Evolutionary conservation across 2,888 invertebrate species (phyloP).

Genomic region (Julus scandinavius): DNA sequence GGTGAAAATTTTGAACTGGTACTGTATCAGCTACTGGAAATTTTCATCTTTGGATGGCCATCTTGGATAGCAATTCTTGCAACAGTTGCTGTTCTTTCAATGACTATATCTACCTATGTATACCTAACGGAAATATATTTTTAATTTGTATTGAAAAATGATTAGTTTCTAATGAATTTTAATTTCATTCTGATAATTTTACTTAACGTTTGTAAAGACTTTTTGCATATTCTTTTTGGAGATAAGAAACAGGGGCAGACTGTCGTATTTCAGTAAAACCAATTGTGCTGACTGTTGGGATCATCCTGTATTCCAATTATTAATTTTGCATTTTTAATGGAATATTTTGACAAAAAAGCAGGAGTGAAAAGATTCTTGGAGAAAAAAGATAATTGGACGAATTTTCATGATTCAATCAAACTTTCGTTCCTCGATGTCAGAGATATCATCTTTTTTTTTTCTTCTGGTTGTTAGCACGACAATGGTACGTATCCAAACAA

Average conservation of each 20-base stretch:
- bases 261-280: too few species aligned
- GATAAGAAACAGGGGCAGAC: too few species aligned
- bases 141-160: too few species aligned
- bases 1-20: not conserved
- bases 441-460: not conserved
- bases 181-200: too few species aligned
- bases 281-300: too few species aligned
- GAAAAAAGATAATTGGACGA: not conserved
- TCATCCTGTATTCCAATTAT: not conserved
- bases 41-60: not conserved
- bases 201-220: too few species aligned
- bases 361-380: not conserved
- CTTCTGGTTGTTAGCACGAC: not conserved
- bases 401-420: constrained; percentile 9
- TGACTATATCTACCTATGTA: not conserved
- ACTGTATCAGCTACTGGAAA: not conserved
- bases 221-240: too few species aligned
- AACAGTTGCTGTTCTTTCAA: not conserved
- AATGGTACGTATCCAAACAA: not conserved
- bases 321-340: not conserved
- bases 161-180: too few species aligned
- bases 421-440: not conserved
- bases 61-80: not conserved
- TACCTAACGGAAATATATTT: too few species aligned
- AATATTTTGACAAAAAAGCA: not conserved